Evolutionary conservation across 2,888 invertebrate species (phyloP).

Genomic region (Eretmocerus hayati): DNA sequence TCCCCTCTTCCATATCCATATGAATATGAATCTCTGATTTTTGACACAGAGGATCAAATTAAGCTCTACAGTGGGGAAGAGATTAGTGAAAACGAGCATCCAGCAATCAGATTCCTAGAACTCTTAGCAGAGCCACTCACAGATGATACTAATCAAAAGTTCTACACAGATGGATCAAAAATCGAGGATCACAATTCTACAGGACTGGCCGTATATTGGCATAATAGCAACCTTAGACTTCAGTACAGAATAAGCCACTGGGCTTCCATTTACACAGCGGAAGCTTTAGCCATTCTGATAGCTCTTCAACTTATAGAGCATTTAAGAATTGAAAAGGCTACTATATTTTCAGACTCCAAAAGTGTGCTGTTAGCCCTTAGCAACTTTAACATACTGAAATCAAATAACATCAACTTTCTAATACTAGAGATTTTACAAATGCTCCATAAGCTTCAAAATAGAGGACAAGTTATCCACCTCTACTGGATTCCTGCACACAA

Average conservation of each 20-base stretch:
- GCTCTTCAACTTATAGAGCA: neutral
- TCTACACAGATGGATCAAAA: conserved; percentile 2
- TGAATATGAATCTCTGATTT: neutral
- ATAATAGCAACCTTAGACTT: too few relatives aligned
- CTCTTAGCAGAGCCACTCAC: neutral
- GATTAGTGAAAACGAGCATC: neutral
- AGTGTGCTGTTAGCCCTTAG: too few relatives aligned
- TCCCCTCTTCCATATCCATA: neutral
- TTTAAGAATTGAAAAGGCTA: neutral
- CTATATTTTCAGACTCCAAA: neutral
- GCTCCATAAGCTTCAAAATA: too few relatives aligned
- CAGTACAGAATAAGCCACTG: neutral
- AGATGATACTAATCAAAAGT: neutral
- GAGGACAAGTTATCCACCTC: too few relatives aligned
- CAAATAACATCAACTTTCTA: too few relatives aligned
- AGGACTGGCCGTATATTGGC: neutral
- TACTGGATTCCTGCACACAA: too few relatives aligned
- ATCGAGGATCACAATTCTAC: neutral
- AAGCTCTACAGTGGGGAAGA: neutral
- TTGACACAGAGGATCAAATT: neutral
- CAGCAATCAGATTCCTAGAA: neutral
- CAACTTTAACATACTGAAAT: too few relatives aligned
- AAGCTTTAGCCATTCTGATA: neutral
- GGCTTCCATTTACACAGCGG: conserved; percentile 4
- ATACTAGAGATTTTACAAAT: too few relatives aligned